Conservation (phyloP, 2,888 invertebrate species). For the Ceraclea dissimilis region DNA sequence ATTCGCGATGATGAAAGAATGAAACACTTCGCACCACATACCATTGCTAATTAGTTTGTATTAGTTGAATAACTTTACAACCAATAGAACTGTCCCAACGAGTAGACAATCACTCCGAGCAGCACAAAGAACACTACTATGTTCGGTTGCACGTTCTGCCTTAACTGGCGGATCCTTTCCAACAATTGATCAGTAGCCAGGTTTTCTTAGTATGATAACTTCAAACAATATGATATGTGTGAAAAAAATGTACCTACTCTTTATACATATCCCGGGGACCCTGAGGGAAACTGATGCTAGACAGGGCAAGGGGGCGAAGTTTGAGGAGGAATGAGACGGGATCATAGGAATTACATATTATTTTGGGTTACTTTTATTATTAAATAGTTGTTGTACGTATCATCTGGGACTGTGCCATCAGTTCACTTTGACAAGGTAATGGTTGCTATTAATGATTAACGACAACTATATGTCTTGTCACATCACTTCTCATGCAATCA, state of each 20-base stretch:
- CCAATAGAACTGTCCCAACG: slow-evolving; percentile 35
- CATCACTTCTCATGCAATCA: too few species aligned
- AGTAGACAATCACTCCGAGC: slow-evolving; percentile 39
- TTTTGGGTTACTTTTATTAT: slow-evolving; percentile 15
- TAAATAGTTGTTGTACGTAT: not conserved
- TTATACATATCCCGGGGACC: slow-evolving; percentile 8
- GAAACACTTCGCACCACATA: slow-evolving; percentile 1
- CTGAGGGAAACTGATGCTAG: slow-evolving; percentile 4
- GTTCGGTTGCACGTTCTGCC: slow-evolving; percentile 43
- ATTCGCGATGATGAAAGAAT: too few species aligned
- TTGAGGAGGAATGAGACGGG: not conserved
- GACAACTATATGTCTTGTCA: not conserved
- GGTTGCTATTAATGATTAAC: not conserved
- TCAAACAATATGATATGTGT: slow-evolving; percentile 5
- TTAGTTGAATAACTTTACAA: slow-evolving; percentile 12
- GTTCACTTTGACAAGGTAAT: slow-evolving; percentile 15
- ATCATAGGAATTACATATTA: slow-evolving; percentile 4
- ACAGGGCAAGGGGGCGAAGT: not conserved
- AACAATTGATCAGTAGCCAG: slow-evolving; percentile 31
- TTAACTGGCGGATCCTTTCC: slow-evolving; percentile 39
- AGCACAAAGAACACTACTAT: slow-evolving; percentile 41
- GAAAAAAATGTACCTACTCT: slow-evolving; percentile 5
- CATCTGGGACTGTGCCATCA: slow-evolving; percentile 18
- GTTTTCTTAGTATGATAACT: slow-evolving; percentile 27
- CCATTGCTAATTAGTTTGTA: slow-evolving; percentile 10